Conservation (phyloP, 2,888 invertebrate species). For the Coleophora flavipennella region DNA sequence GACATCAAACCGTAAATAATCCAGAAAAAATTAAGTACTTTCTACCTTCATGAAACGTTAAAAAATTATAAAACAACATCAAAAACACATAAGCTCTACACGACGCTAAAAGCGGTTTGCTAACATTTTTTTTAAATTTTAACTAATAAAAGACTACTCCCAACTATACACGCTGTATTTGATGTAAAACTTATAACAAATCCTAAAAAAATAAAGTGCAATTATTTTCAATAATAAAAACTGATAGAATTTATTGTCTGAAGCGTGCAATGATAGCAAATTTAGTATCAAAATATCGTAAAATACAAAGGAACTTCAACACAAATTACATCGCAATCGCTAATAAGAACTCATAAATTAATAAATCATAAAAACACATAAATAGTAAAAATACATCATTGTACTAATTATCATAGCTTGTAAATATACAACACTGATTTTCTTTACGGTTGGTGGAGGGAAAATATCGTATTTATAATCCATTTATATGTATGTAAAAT, state of each 20-base stretch:
- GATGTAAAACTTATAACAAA: constrained; percentile 57
- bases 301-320: constrained; percentile 31
- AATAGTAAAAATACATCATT: constrained; percentile 28
- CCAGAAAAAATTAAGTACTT: constrained; percentile 6
- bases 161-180: constrained; percentile 61
- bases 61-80: constrained; percentile 15
- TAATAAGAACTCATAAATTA: constrained; percentile 26
- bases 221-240: constrained; percentile 43
- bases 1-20: not conserved
- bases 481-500: constrained; percentile 7
- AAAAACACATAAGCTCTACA: constrained; percentile 43
- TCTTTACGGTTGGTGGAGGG: constrained; percentile 8
- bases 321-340: constrained; percentile 11
- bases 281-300: constrained; percentile 13
- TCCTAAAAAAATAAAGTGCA: constrained; percentile 51
- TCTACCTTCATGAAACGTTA: not conserved
- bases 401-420: constrained; percentile 30
- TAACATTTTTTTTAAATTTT: constrained; percentile 29
- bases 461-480: not conserved
- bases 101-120: constrained; percentile 54
- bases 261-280: constrained; percentile 16
- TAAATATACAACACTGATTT: constrained; percentile 11
- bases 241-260: constrained; percentile 23
- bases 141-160: constrained; percentile 46
- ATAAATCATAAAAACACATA: not conserved